A percentile compares a stretch with the other conserved stretches of the same genome.
Evolutionary conservation across 1,140 invertebrate species (phyloP).

Genomic region (Lordiphosa mommai): DNA sequence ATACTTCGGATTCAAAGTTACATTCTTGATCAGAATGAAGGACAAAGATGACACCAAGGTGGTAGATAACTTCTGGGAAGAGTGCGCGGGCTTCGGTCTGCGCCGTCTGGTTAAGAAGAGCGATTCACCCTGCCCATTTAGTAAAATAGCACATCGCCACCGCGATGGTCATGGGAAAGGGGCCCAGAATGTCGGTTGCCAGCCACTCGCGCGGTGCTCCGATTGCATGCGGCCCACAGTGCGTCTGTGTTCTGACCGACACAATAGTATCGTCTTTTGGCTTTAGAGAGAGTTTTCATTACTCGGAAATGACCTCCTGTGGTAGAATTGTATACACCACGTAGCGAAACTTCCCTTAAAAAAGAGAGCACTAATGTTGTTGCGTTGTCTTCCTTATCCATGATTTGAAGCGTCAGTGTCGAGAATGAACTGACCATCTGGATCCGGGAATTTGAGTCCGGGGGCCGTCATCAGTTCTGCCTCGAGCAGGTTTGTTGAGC

Average conservation of each 20-base stretch:
- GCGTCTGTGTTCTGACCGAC: background rate
- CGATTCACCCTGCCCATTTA: too few species aligned
- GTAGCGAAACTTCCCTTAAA: background rate
- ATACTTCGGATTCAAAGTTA: too few species aligned
- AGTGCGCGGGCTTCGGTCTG: slow-evolving; percentile 66
- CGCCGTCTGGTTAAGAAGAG: slow-evolving; percentile 66
- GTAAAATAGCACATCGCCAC: too few species aligned
- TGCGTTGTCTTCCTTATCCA: background rate
- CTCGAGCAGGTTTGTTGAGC: slow-evolving; percentile 13
- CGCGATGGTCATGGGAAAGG: slow-evolving; percentile 30
- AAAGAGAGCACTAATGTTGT: background rate
- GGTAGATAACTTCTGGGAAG: slow-evolving; percentile 59
- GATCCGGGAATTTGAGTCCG: background rate
- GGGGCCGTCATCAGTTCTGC: background rate
- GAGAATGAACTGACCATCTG: slow-evolving; percentile 25
- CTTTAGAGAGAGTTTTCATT: background rate
- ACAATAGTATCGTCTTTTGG: background rate
- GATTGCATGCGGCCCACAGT: slow-evolving; percentile 24
- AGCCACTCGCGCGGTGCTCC: slow-evolving; percentile 40
- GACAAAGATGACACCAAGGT: slow-evolving; percentile 68
- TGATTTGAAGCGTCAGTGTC: slow-evolving; percentile 45
- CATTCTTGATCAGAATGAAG: slow-evolving; percentile 75
- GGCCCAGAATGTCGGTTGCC: slow-evolving; percentile 77
- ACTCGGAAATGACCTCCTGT: background rate
- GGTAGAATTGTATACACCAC: slow-evolving; percentile 16